Base-by-base conservation (phyloP, 2,888 invertebrate genomes). In the Bedellia somnulentella region DNA sequence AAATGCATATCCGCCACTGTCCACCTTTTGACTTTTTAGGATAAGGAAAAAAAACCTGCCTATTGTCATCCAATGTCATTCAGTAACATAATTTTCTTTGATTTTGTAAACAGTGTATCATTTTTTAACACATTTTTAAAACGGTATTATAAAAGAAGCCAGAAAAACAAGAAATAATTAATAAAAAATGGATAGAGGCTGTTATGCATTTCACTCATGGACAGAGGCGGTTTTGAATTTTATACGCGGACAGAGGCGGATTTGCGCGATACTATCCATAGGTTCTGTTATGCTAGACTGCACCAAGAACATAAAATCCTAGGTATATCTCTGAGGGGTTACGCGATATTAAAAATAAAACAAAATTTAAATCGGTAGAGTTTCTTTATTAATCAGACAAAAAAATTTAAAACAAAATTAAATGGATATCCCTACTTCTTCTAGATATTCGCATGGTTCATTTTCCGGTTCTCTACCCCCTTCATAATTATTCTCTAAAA, bases 1-100 rank as follows among this genome's bases (percentile, higher is more conserved):
- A 22, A 22, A 22, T 22, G 22, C n/a, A n/a, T n/a, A n/a, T n/a
- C n/a, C n/a, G n/a, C n/a, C n/a, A n/a, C n/a, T n/a, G n/a, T n/a
- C n/a, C 22, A 22, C 22, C 22, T 22, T 22, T 22, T 22, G 22
- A 22, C 22, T 22, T 22, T 22, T 22, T 22, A 22, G 22, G 22
- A 22, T 22, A 22, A 10, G 11, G 22, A 22, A 22, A 22, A 22
- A 22, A 22, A 22, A 22, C 22, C 22, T 22, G 22, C 22, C 22
- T 22, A 6, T 22, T 22, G 22, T 22, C 22, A 22, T 22, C 22
- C 22, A 22, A 22, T 22, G 22, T 22, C 22, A 22, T 22, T 22
- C 22, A 22, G 22, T 22, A 22, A 22, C 22, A 22, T 22, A 8
- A 22, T 22, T 22, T 22, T 22, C 22, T 22, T 22, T 22, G 22